Evolutionary conservation across 2,888 invertebrate genomes (phyloP).

Genomic region (Nomada fabriciana): DNA sequence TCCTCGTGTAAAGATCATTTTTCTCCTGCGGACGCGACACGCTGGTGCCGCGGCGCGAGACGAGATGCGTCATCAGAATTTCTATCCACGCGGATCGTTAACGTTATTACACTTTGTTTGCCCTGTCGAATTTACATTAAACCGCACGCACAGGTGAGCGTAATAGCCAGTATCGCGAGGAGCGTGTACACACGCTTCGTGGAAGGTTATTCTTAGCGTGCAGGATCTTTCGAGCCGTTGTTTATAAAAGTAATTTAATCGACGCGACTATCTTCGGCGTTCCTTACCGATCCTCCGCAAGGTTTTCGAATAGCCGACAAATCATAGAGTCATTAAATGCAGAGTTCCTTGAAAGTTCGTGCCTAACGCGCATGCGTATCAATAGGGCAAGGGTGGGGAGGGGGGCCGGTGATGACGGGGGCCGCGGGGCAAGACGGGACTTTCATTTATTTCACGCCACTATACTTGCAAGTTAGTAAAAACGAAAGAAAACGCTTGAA

Average conservation of each 20-base stretch:
- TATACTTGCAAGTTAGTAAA: no score
- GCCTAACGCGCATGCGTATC: slow-evolving; percentile 31
- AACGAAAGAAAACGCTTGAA: no score
- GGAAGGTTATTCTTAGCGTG: slow-evolving; percentile 8
- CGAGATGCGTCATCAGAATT: slow-evolving; percentile 21
- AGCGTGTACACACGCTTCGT: not conserved
- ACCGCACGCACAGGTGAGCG: not conserved
- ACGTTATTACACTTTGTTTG: slow-evolving; percentile 9
- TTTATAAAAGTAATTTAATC: slow-evolving; percentile 43
- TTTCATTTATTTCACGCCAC: no score
- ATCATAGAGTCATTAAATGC: slow-evolving; percentile 53
- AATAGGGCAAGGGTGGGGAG: slow-evolving; percentile 1
- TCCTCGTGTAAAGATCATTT: slow-evolving; percentile 10
- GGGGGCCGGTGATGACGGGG: no score
- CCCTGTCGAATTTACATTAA: not conserved
- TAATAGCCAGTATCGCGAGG: not conserved
- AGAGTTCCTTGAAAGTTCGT: slow-evolving; percentile 57
- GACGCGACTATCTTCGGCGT: slow-evolving; percentile 8
- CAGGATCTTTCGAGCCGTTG: slow-evolving; percentile 1
- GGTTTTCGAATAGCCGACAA: slow-evolving; percentile 41
- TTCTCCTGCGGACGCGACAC: not conserved
- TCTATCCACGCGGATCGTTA: slow-evolving; percentile 21
- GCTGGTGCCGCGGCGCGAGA: not conserved
- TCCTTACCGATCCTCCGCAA: slow-evolving; percentile 21
- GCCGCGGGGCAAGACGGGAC: no score